These are phyloP conservation scores for Tenodera sinensis DNA, from an alignment of 2,888 invertebrate species.

Conservation along the genomic window DNA sequence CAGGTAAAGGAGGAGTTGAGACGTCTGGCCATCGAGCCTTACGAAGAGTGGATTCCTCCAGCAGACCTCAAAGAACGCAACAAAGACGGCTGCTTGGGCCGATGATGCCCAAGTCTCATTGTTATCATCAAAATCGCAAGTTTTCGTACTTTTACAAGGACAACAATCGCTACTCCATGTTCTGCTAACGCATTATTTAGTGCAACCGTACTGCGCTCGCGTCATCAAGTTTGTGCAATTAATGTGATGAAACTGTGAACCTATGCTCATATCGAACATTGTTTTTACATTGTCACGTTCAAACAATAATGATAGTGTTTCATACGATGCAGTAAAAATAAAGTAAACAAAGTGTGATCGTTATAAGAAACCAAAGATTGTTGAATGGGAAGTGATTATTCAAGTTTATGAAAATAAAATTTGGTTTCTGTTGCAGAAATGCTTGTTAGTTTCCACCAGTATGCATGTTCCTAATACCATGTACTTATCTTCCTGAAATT, in stretches of 20 bases:
- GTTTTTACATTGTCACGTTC: not conserved
- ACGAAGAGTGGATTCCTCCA: conserved; percentile 31
- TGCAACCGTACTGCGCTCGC: not conserved
- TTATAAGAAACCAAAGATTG: not conserved
- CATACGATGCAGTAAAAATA: not conserved
- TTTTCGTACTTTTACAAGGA: not conserved
- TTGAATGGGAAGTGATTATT: not conserved
- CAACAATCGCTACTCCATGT: not conserved
- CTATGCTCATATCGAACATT: not conserved
- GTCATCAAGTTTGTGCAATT: not conserved
- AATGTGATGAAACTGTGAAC: not conserved
- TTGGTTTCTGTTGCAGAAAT: not conserved
- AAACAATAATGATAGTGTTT: not conserved
- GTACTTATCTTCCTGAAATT: no score
- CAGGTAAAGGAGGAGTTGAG: conserved; percentile 36
- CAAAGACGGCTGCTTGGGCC: conserved; percentile 29
- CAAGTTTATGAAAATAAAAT: not conserved
- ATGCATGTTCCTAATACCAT: no score
- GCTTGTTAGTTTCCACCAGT: not conserved
- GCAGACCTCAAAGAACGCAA: conserved; percentile 28
- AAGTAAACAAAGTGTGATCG: not conserved
- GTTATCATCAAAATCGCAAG: not conserved
- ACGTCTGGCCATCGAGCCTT: conserved; percentile 24
- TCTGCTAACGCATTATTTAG: not conserved
- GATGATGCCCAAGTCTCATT: conserved; percentile 15